Evolutionary conservation across 2,797 vertebrate genomes (phyloP).

Genomic region (Amblyraja radiata): DNA sequence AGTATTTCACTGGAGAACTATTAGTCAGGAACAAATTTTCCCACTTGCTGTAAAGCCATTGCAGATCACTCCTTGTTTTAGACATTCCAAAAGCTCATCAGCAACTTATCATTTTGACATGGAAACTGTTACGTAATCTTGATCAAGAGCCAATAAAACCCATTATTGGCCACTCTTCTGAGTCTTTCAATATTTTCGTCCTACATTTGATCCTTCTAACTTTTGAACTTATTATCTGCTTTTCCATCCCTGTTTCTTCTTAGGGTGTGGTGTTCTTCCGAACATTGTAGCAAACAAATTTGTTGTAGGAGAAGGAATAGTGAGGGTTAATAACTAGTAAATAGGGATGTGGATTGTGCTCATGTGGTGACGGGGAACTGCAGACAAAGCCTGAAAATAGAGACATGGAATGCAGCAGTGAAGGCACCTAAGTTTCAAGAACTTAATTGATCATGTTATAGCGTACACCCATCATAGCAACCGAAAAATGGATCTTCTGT

Average conservation of each 20-base stretch:
- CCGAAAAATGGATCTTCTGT: no score
- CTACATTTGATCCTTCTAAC: not conserved
- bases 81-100: not conserved
- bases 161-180: not conserved
- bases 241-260: not conserved
- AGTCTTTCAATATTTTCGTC: not conserved
- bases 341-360: no score
- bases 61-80: not conserved
- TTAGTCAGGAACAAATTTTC: not conserved
- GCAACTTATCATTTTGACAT: not conserved
- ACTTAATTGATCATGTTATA: no score
- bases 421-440: no score
- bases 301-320: no score
- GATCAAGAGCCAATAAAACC: not conserved
- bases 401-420: no score
- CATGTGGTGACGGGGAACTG: no score
- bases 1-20: not conserved
- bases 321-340: no score
- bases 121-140: not conserved
- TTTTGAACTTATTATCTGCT: constrained; percentile 5
- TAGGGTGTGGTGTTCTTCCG: not conserved
- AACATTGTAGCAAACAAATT: not conserved
- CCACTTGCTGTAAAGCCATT: not conserved
- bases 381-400: no score
- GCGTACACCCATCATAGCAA: no score